Base-by-base conservation (phyloP, 2,113 vertebrate genomes). In the Chelonoidis abingdonii region DNA sequence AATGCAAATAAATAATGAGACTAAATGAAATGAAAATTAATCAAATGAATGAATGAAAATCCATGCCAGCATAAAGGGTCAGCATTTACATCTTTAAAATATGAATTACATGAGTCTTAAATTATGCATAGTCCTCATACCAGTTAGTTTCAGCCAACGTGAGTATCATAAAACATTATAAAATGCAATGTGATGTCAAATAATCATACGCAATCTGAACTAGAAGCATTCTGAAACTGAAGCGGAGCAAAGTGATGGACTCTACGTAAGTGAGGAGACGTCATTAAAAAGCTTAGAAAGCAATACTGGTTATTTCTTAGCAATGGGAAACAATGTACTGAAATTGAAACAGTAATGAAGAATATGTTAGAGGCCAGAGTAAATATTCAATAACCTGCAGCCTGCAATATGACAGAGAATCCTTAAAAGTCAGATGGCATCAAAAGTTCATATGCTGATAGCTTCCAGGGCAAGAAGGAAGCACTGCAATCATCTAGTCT, bases 1-100 rank as follows among this genome's bases (percentile, higher is more conserved):
- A 59, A n/a, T n/a, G 19, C 65, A 69, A 69, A n/a, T 69, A 38
- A 69, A 69, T 35, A 69, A 69, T 69, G 65, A n/a, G 17, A 69
- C 35, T 69, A 69, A 69, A 69, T n/a, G 19, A 69, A 38, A n/a
- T 69, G 65, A 69, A 69, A n/a, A 69, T 69, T 38, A n/a, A 69
- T 38, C 38, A 4, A n/a, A 35, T 65, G 59, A 69, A 93, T 62
- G 53, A 47, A 79, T 11, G 72, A 95, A 69, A 89, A 91, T 3
- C 19, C 85, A 87, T 52, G 78, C 5, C 53, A 84, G 35, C 17
- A 11, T 53, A 81, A 21, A 22, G 44, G 94, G 88, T 35, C 47
- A 89, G 12, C 8, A 72, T 57, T 92, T 84, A 52, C 80, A 76
- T 91, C 83, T 95, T 84, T 65, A 90, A 96, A 95, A 3, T 24